phyloP scores from a whole-genome alignment of 2,888 invertebrate species.

The Tortricodes alternella region DNA sequence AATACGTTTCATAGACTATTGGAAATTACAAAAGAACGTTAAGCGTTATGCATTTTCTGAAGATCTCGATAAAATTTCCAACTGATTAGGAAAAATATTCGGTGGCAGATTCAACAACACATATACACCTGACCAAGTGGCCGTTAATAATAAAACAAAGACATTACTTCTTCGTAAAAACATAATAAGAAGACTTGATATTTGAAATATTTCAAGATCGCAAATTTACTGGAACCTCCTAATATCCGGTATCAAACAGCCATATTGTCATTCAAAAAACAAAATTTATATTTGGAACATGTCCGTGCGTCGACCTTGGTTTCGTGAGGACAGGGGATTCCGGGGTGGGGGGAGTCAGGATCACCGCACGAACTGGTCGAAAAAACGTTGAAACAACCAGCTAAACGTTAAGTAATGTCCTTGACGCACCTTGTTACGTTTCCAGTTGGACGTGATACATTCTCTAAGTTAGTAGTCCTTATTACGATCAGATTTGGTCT shows the following conservation, averaged over 20 bases:
- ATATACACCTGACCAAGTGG: background rate
- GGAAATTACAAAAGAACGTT: background rate
- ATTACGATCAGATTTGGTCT: slow-evolving; percentile 41
- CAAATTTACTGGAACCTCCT: slow-evolving; percentile 46
- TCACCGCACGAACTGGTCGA: slow-evolving; percentile 54
- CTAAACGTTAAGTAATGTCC: slow-evolving; percentile 62
- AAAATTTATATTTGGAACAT: slow-evolving; percentile 56
- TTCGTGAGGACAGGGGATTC: slow-evolving; percentile 48
- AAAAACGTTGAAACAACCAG: slow-evolving; percentile 57
- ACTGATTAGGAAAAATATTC: background rate
- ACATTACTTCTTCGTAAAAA: too few species aligned
- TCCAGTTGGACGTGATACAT: slow-evolving; percentile 51
- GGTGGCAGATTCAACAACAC: background rate
- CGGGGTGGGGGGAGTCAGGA: slow-evolving; percentile 41
- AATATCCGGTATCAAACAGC: slow-evolving; percentile 60
- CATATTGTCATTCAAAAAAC: slow-evolving; percentile 56
- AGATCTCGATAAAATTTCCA: background rate
- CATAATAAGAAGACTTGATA: background rate
- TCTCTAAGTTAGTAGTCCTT: slow-evolving; percentile 41
- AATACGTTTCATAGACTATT: background rate
- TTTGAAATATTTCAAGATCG: slow-evolving; percentile 26
- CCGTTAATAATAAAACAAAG: too few species aligned
- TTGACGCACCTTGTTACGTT: slow-evolving; percentile 68
- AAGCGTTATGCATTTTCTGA: too few species aligned
- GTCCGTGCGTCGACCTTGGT: slow-evolving; percentile 65